Conservation (phyloP, 2,797 vertebrate genomes). For the Xenentodon cancila region DNA sequence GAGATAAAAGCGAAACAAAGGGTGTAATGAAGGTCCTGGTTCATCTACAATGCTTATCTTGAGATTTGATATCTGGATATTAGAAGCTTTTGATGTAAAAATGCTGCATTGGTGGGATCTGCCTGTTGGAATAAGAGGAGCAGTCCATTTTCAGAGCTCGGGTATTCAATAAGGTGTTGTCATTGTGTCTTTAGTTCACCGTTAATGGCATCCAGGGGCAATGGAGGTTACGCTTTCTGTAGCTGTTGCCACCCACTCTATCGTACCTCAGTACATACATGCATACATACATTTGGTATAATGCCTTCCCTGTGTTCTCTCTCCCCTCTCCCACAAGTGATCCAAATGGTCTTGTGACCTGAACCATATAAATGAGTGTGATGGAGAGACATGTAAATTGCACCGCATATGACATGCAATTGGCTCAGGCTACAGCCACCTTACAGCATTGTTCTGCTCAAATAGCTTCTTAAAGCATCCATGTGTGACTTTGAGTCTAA, state of each 20-base stretch:
- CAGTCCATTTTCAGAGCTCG: constrained; percentile 77
- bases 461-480: constrained; percentile 59
- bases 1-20: constrained; percentile 55
- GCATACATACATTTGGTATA: constrained; percentile 43
- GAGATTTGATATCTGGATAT: constrained; percentile 87
- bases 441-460: constrained; percentile 70
- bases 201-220: constrained; percentile 55
- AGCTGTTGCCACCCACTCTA: constrained; percentile 53
- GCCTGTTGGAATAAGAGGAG: constrained; percentile 80
- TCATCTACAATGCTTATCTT: constrained; percentile 86
- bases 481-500: constrained; percentile 71
- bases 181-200: constrained; percentile 72
- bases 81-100: constrained; percentile 81
- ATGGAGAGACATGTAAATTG: constrained; percentile 82
- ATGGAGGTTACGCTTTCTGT: constrained; percentile 63
- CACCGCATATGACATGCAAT: constrained; percentile 65
- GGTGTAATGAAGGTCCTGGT: constrained; percentile 51
- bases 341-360: constrained; percentile 79
- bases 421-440: constrained; percentile 57
- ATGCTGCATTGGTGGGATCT: constrained; percentile 82
- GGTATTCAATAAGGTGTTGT: constrained; percentile 51
- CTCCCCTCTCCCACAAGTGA: constrained; percentile 50
- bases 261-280: constrained; percentile 38
- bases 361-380: constrained; percentile 77
- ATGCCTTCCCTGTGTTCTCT: constrained; percentile 16